Base-by-base conservation (phyloP, 2,888 invertebrate genomes). In the Caenorhabditis angaria region DNA sequence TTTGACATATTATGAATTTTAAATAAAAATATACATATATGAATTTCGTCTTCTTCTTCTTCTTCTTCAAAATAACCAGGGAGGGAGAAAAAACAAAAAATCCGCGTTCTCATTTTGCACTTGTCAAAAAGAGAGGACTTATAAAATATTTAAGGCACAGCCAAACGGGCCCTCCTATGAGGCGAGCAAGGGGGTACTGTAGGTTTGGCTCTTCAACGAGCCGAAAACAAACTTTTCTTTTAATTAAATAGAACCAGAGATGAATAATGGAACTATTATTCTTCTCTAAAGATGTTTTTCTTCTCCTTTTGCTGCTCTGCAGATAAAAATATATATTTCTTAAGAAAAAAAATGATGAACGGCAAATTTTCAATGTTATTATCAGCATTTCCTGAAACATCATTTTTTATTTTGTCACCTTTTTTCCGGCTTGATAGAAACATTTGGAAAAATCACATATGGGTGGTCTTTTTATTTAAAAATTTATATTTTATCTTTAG, bases 91-190 rank as follows among this genome's bases (percentile, higher is more conserved):
- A 18, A 29, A 32, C n/a, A 55, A n/a, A 55, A 14, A 29, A 14
- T 28, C 14, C 5, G 41, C 41, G 47, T 50, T 65, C 51, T 58
- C 28, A 27, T 28, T 29, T 32, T 35, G 41, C 29, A 27, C 48
- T 54, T 47, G 5, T 20, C 27, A 32, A 32, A 41, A 41, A 41
- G 14, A 41, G 14, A n/a, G n/a, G n/a, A 41, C 41, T 18, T 41
- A 41, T 41, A 41, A 41, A 18, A 41, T 41, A 18, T 18, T n/a
- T n/a, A n/a, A n/a, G n/a, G n/a, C n/a, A n/a, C n/a, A n/a, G n/a
- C n/a, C n/a, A n/a, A n/a, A n/a, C n/a, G n/a, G n/a, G n/a, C n/a
- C n/a, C n/a, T n/a, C n/a, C n/a, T n/a, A n/a, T n/a, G n/a, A n/a
- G n/a, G n/a, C n/a, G n/a, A n/a, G n/a, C n/a, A n/a, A n/a, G n/a